Conservation (phyloP, 2,797 vertebrate genomes). For the Gadopsis bispinosus region DNA sequence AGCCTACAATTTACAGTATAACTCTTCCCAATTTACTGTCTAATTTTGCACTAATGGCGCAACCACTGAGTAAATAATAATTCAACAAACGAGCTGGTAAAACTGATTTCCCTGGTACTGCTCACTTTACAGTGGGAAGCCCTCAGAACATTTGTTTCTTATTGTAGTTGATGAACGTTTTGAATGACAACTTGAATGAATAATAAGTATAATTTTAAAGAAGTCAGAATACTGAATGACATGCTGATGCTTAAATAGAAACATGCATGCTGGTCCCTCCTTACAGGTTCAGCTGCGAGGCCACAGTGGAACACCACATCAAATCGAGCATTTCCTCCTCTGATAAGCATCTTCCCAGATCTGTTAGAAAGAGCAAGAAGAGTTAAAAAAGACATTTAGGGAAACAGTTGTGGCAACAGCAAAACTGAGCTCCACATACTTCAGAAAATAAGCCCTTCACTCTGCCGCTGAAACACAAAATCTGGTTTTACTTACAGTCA, state of each 20-base stretch:
- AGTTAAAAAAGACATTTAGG: conserved; percentile 63
- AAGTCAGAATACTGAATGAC: background rate
- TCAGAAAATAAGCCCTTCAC: conserved; percentile 17
- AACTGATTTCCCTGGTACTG: background rate
- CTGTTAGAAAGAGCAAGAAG: conserved; percentile 60
- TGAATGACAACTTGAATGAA: too few relatives aligned
- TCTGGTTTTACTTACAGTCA: conserved; percentile 25
- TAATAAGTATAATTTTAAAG: background rate
- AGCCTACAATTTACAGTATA: background rate
- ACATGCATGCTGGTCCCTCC: conserved; percentile 16
- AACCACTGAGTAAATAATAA: background rate
- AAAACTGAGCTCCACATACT: conserved; percentile 49
- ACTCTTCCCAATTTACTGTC: background rate
- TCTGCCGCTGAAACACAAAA: conserved; percentile 21
- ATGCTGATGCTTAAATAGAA: background rate
- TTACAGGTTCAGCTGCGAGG: conserved; percentile 68
- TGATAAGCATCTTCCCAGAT: conserved; percentile 84
- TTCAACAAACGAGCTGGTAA: background rate
- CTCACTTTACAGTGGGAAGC: background rate
- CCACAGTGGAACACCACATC: conserved; percentile 79
- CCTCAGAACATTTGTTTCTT: background rate
- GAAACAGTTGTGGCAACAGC: conserved; percentile 64
- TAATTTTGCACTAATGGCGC: background rate
- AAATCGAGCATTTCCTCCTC: conserved; percentile 82
- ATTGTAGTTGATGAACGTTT: background rate